phyloP scores from a whole-genome alignment of 1,140 invertebrate species.

The Zaprionus inermis region DNA sequence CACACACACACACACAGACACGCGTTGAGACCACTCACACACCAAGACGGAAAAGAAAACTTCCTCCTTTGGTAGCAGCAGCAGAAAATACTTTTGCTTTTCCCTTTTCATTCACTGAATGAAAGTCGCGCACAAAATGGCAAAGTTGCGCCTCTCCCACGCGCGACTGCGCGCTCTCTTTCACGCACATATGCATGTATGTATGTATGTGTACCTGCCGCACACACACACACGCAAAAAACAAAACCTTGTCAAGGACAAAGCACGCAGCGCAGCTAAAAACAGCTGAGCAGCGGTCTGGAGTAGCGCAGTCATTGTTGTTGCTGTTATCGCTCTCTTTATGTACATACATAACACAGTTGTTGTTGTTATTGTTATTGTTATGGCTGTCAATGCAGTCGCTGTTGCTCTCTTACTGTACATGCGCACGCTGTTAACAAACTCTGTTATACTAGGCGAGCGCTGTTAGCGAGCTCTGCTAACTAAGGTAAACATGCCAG shows the following conservation, averaged over 20 bases:
- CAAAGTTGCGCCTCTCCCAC: constrained; percentile 38
- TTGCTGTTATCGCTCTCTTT: constrained; percentile 16
- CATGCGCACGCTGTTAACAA: constrained; percentile 60
- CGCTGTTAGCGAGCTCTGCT: constrained; percentile 31
- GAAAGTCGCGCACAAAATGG: constrained; percentile 55
- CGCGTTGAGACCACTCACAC: constrained; percentile 3
- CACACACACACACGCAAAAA: constrained; percentile 47
- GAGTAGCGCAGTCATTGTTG: constrained; percentile 32
- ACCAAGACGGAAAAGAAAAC: constrained; percentile 41
- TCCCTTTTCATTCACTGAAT: constrained; percentile 62
- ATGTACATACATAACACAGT: constrained; percentile 19
- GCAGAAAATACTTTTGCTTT: constrained; percentile 48
- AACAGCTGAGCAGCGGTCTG: constrained; percentile 71
- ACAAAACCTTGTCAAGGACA: constrained; percentile 83
- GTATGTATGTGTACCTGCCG: background rate
- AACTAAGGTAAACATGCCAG: constrained; percentile 39
- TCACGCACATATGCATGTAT: constrained; percentile 5
- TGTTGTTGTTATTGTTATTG: constrained; percentile 31
- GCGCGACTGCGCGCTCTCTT: constrained; percentile 14
- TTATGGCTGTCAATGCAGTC: background rate
- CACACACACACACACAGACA: constrained; percentile 17
- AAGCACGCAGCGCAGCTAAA: constrained; percentile 69
- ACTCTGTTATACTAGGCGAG: constrained; percentile 5
- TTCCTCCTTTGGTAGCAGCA: constrained; percentile 44
- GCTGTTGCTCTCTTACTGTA: constrained; percentile 25